Percentiles rank a stretch among this genome's conserved stretches.
Conservation (phyloP, 2,113 vertebrate species). For the Labeo rohita region DNA sequence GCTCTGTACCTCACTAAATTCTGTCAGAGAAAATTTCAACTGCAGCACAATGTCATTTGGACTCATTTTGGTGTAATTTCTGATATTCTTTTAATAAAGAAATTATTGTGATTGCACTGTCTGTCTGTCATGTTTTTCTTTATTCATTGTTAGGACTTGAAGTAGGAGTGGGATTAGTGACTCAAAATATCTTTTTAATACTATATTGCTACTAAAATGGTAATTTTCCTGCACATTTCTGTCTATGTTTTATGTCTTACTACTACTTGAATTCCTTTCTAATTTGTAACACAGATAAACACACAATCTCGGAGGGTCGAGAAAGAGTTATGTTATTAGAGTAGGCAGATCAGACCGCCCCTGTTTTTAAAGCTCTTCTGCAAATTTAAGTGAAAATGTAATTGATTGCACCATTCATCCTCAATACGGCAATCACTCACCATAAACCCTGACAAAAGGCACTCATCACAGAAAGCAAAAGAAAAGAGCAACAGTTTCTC, state of each 20-base stretch:
- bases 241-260: background rate
- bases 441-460: slow-evolving; percentile 22
- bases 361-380: slow-evolving; percentile 20
- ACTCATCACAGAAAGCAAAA: slow-evolving; percentile 10
- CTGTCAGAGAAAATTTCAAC: background rate
- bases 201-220: background rate
- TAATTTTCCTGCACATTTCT: background rate
- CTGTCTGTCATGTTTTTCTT: too few species aligned
- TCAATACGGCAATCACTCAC: slow-evolving; percentile 16
- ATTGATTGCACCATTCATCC: background rate
- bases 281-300: background rate
- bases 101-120: too few species aligned
- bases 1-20: background rate
- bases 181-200: background rate
- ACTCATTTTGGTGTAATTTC: too few species aligned
- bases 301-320: background rate
- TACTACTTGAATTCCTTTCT: background rate
- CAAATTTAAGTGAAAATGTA: slow-evolving; percentile 31
- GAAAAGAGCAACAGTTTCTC: slow-evolving; percentile 57
- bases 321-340: background rate
- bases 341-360: background rate
- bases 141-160: background rate
- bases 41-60: too few species aligned
- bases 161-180: background rate
- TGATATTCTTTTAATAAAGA: too few species aligned